phyloP scores from a whole-genome alignment of 2,888 invertebrate genomes.

The Stenodema calcarata region DNA sequence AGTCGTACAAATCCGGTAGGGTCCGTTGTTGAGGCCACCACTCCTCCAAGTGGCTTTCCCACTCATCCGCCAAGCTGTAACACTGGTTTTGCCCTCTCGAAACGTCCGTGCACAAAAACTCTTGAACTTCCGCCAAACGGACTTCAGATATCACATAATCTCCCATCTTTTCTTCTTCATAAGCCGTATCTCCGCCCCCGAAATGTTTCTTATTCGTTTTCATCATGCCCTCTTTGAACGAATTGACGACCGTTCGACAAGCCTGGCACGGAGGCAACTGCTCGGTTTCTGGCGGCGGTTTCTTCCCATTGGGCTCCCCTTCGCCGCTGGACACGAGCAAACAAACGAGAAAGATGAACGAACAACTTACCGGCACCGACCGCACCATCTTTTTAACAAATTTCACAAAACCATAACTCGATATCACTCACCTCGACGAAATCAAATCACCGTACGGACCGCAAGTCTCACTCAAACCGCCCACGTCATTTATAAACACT shows the following conservation, averaged over 20 bases:
- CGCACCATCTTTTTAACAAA: not conserved
- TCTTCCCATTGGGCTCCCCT: not conserved
- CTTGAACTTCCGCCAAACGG: constrained; percentile 88
- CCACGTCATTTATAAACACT: not conserved
- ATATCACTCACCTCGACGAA: not conserved
- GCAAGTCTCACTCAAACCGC: not conserved
- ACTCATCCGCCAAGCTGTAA: constrained; percentile 80
- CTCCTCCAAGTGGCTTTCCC: constrained; percentile 81
- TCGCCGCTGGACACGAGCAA: not conserved
- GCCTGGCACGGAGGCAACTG: constrained; percentile 60
- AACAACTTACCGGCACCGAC: not conserved
- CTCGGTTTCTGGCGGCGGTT: constrained; percentile 22
- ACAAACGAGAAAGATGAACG: not conserved
- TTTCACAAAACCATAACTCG: not conserved
- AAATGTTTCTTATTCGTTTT: constrained; percentile 85
- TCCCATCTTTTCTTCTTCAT: constrained; percentile 82
- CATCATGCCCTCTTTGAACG: constrained; percentile 82
- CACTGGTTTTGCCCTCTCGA: constrained; percentile 75
- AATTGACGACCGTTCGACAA: constrained; percentile 75
- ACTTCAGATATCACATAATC: constrained; percentile 87
- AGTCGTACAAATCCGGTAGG: constrained; percentile 70
- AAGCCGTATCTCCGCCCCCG: constrained; percentile 91
- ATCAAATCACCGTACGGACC: not conserved
- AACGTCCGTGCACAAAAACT: constrained; percentile 80
- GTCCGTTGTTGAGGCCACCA: constrained; percentile 84